These are phyloP conservation scores for Rhagium mordax DNA, from an alignment of 2,888 invertebrate species.

Conservation along the genomic window DNA sequence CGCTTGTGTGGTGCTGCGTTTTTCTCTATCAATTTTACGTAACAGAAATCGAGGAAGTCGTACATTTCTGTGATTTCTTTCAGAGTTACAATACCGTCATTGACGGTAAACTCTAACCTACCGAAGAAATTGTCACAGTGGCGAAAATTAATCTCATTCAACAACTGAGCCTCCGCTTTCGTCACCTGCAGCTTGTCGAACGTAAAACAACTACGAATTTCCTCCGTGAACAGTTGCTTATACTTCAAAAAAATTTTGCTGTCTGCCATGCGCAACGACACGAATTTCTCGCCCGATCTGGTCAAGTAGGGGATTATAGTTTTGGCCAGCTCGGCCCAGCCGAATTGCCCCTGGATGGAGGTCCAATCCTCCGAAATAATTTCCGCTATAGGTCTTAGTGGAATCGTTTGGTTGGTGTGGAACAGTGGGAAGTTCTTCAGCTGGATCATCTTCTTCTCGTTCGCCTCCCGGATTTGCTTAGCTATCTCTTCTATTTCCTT, in stretches of 20 bases:
- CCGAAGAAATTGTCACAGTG: constrained; percentile 38
- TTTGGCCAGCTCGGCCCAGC: constrained; percentile 31
- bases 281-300: constrained; percentile 28
- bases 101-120: constrained; percentile 10
- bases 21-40: constrained; percentile 15
- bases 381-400: not conserved
- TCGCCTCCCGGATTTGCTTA: constrained; percentile 13
- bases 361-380: constrained; percentile 15
- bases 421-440: not conserved
- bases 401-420: not conserved
- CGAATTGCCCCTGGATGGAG: constrained; percentile 39
- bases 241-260: constrained; percentile 17
- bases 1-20: constrained; percentile 2
- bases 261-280: constrained; percentile 31
- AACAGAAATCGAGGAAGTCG: constrained; percentile 33
- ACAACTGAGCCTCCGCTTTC: constrained; percentile 27
- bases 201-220: constrained; percentile 28
- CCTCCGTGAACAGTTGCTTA: constrained; percentile 25
- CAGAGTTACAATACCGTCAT: constrained; percentile 22
- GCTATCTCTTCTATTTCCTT: constrained; percentile 30
- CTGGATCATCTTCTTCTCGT: constrained; percentile 38
- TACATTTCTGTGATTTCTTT: constrained; percentile 23
- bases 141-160: constrained; percentile 39
- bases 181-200: constrained; percentile 17
- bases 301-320: constrained; percentile 32